phyloP scores from a whole-genome alignment of 2,113 vertebrate species.

The Smithornis capensis region DNA sequence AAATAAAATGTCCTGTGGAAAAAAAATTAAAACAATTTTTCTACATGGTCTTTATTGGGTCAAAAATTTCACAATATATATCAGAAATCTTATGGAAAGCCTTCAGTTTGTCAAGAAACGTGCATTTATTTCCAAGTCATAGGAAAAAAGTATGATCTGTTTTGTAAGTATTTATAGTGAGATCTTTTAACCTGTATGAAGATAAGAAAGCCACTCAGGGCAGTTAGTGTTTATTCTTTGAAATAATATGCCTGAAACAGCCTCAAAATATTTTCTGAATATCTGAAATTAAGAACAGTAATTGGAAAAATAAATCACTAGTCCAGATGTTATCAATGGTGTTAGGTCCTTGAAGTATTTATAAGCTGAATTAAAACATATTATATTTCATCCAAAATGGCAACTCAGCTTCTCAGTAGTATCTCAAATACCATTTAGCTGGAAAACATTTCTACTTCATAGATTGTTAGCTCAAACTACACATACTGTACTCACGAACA shows the following conservation, averaged over 20 bases:
- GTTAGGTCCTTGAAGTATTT: not conserved
- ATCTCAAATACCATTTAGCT: not conserved
- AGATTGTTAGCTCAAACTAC: not conserved
- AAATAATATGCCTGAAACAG: conserved; percentile 47
- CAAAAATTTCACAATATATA: not conserved
- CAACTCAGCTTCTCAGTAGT: not conserved
- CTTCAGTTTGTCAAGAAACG: not conserved
- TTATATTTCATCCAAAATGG: not conserved
- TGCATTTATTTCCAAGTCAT: not conserved
- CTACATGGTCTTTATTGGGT: not conserved
- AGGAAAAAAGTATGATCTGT: not conserved
- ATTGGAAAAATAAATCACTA: conserved; percentile 42
- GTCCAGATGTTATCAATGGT: not conserved
- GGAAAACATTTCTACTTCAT: not conserved
- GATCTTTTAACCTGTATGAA: conserved; percentile 36
- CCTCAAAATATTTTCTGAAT: conserved; percentile 35
- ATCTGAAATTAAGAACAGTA: conserved; percentile 36
- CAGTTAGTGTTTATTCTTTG: conserved; percentile 21
- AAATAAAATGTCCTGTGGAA: not conserved
- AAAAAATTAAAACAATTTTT: not conserved
- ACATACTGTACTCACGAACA: not conserved
- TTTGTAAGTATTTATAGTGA: conserved; percentile 8
- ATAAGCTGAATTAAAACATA: not conserved
- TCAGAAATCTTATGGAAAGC: not conserved
- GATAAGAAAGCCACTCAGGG: not conserved